Evolutionary conservation across 1,140 invertebrate genomes (phyloP), one percentile per base, ranked within the genome.

Genomic region (Aleiodes sp.): DNA sequence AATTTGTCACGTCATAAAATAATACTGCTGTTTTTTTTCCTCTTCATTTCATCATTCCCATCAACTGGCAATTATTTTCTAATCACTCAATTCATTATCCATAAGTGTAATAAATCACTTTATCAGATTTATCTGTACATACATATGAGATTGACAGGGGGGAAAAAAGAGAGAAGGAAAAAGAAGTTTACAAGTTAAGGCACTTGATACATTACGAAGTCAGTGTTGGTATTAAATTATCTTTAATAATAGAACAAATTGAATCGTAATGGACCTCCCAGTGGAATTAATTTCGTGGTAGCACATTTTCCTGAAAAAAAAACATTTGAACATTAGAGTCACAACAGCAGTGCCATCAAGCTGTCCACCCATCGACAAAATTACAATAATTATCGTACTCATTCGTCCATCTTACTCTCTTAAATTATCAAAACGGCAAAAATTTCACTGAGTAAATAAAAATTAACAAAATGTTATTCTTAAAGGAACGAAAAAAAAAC

Each of bases 351-450:
- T 68, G 75, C 59, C 35, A 43, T 43, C 78, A 78, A 80, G 77
- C 78, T 80, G 79, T 81, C 81, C 82, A 79, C 80, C 79, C 76
- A 81, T 77, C 67, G 71, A 26, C 29, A 68, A 73, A 74, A 83
- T 83, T 81, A 82, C 79, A 82, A 82, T 83, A 82, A 83, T 83
- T 82, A 83, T 57, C 74, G 72, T 77, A 78, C 79, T 79, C 79
- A 79, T 80, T 80, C 80, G 72, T 73, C 73, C 73, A 76, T 33
- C 46, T 8, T 31, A 26, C 67, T 64, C 41, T 33, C 26, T 57
- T 12, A 4, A 43, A 43, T 43, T 43, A n/a, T n/a, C n/a, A n/a
- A 59, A 8, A 59, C 43, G 9, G 24, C 8, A 8, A n/a, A n/a
- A 46, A 46, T 61, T 29, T 19, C 33, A n/a, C 52, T 28, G 39